Conservation (phyloP, 2,113 vertebrate genomes). For the Aplodontia rufa region DNA sequence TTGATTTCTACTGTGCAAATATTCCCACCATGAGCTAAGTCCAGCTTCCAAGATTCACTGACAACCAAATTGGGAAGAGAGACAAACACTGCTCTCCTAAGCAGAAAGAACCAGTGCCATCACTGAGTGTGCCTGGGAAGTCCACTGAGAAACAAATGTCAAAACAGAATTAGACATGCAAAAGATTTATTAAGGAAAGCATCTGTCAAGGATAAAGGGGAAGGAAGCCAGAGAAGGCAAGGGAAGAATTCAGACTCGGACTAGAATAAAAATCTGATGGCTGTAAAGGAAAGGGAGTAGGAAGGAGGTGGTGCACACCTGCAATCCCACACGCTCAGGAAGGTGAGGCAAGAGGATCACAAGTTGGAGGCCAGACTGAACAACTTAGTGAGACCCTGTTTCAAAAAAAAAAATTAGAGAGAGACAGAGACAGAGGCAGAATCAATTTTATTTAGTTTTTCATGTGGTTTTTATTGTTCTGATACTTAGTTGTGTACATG, state of each 20-base stretch:
- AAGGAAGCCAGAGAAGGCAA: conserved; percentile 36
- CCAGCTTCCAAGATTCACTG: conserved; percentile 38
- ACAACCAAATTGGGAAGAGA: background rate
- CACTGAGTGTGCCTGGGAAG: background rate
- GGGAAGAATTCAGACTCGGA: background rate
- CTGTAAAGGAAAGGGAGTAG: background rate
- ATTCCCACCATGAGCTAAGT: background rate
- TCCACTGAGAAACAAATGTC: conserved; percentile 43
- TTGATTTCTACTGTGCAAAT: conserved; percentile 16
- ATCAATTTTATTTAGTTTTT: no score
- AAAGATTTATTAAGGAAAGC: background rate
- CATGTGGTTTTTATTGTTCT: no score
- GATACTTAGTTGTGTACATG: no score
- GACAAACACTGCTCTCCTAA: background rate
- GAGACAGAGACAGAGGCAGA: no score
- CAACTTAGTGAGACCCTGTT: background rate
- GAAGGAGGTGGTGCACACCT: background rate
- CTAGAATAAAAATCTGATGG: conserved; percentile 31
- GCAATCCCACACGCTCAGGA: background rate
- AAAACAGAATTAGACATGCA: conserved; percentile 29
- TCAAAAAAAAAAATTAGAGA: background rate
- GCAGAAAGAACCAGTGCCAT: background rate
- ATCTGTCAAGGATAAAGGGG: background rate
- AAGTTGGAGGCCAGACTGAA: no score
- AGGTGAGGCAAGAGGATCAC: background rate